Percentiles rank a stretch among this genome's conserved stretches.
These are phyloP conservation scores for Caenorhabditis sulstoni DNA, from an alignment of 2,888 invertebrate species.

Conservation along the genomic window DNA sequence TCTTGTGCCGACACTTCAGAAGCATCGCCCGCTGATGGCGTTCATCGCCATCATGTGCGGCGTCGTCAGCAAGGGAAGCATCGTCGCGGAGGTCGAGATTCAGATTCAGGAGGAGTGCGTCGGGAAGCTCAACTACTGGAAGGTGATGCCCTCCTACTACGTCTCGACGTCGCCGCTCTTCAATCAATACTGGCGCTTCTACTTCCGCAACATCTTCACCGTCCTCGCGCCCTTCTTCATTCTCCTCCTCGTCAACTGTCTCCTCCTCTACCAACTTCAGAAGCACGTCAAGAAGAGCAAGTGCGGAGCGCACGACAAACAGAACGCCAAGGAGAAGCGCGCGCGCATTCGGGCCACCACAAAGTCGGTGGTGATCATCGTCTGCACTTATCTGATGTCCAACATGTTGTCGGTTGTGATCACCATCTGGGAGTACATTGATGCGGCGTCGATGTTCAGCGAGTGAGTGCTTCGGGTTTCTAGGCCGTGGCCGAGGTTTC, in stretches of 20 bases:
- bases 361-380: slow-evolving; percentile 69
- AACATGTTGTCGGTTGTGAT: slow-evolving; percentile 66
- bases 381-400: slow-evolving; percentile 70
- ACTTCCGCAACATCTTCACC: slow-evolving; percentile 70
- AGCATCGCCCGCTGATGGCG: slow-evolving; percentile 63
- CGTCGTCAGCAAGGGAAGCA: slow-evolving; percentile 74
- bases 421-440: slow-evolving; percentile 69
- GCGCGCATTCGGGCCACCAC: slow-evolving; percentile 70
- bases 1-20: slow-evolving; percentile 55
- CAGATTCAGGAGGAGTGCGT: slow-evolving; percentile 50
- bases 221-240: slow-evolving; percentile 72
- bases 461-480: too few species aligned
- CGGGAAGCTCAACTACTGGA: slow-evolving; percentile 63
- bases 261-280: slow-evolving; percentile 55
- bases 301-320: slow-evolving; percentile 57
- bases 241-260: slow-evolving; percentile 64
- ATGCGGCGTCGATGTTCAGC: slow-evolving; percentile 43
- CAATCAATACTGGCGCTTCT: slow-evolving; percentile 64
- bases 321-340: slow-evolving; percentile 70
- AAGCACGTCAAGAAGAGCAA: slow-evolving; percentile 57
- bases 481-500: too few species aligned
- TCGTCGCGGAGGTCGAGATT: slow-evolving; percentile 71
- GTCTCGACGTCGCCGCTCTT: slow-evolving; percentile 48
- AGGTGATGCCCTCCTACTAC: slow-evolving; percentile 43
- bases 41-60: slow-evolving; percentile 73